Base-by-base conservation (phyloP, 92 coral and sea anemone species). In the Palythoa heliodiscus region DNA sequence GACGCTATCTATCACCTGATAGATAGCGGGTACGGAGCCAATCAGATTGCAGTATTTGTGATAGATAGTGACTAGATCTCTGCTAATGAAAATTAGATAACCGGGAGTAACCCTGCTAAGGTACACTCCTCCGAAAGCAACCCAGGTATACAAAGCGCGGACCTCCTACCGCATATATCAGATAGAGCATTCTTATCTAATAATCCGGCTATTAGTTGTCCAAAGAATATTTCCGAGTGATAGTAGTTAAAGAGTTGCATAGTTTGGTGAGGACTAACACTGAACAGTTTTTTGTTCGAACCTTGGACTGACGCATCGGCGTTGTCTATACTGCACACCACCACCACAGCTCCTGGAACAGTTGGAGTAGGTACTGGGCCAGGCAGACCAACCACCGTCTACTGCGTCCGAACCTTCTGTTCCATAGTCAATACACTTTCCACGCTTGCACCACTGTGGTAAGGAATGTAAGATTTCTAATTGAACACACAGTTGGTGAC, bases 321-420 rank as follows among this genome's bases (percentile, higher is more conserved):
- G 86, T 85, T 95, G 96, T 64, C 93, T 89, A 86, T 91, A 97
- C 81, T 97, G 98, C 52, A 97, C 98, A 0, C 99, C 99, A 63
- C 97, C 93, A 0, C 98, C 98, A 79, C 99, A 97, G 1, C 93
- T 50, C 52, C 99, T 87, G 69, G 98, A 95, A 70, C 99, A 97
- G 64, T 93, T 92, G 22, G 99, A 95, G 82, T 93, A 93, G 75
- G 84, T 76, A 20, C 74, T 83, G 40, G 96, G 91, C 99, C 99
- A 97, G 43, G 86, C 61, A 0, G 99, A 97, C 99, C 99, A 97
- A 9, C 91, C 95, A 15, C 99, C 99, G 87, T 97, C 98, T 70
- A 82, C 92, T 11, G 99, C 92, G 70, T 94, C 97, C 23, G 90
- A 87, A 52, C 97, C 99, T 80, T 93, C 93, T 19, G 93, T 89